phyloP scores from a whole-genome alignment of 2,888 invertebrate species.

The Cosmia trapezina region DNA sequence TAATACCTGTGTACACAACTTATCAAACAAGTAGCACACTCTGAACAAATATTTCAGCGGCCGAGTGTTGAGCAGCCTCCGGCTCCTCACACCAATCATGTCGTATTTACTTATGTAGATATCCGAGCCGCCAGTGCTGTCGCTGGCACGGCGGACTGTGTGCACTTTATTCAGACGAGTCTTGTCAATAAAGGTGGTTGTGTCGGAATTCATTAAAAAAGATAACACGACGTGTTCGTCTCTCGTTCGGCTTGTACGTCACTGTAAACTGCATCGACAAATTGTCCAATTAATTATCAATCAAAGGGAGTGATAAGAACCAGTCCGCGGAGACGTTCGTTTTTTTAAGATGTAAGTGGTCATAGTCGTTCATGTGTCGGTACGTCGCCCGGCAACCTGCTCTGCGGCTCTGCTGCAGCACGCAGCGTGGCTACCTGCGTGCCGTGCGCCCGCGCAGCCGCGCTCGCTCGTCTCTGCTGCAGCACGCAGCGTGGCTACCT shows the following conservation, averaged over 20 bases:
- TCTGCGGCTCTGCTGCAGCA: too few species aligned
- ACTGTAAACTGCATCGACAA: conserved; percentile 2
- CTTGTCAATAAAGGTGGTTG: conserved; percentile 58
- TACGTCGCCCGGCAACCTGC: too few species aligned
- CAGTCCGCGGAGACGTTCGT: background rate
- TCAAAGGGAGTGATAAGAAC: conserved; percentile 26
- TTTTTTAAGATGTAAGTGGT: conserved; percentile 50
- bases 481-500: background rate
- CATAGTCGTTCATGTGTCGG: background rate
- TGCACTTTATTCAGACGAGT: conserved; percentile 38
- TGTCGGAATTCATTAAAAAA: conserved; percentile 43
- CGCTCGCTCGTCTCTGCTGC: too few species aligned
- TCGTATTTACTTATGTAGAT: conserved; percentile 53
- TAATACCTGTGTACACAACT: conserved; percentile 55
- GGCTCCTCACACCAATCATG: conserved; percentile 43
- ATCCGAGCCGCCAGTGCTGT: background rate
- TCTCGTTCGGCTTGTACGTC: conserved; percentile 11
- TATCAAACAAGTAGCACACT: conserved; percentile 52
- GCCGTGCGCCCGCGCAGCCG: too few species aligned
- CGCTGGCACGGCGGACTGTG: conserved; percentile 11
- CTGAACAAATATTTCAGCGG: conserved; percentile 55
- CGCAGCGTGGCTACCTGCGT: too few species aligned
- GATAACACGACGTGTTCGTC: conserved; percentile 31
- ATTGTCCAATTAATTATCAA: conserved; percentile 26
- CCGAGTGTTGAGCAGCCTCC: conserved; percentile 35